Evolutionary conservation across 2,888 invertebrate species (phyloP).

Genomic region (Bhutanitis thaidina): DNA sequence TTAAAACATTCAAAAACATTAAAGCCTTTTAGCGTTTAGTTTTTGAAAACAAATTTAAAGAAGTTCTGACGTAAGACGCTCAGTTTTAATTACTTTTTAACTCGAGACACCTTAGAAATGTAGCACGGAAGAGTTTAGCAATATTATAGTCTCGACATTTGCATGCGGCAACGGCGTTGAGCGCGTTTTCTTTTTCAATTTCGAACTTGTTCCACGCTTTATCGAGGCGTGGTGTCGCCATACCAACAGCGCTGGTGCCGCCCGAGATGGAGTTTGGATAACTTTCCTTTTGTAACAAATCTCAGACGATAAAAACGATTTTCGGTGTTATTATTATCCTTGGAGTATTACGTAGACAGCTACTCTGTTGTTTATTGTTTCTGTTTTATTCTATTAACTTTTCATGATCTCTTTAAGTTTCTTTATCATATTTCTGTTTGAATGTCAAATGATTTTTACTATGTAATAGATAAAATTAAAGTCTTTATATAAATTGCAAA

Average conservation of each 20-base stretch:
- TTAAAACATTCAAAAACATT: no score
- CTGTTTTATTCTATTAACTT: no score
- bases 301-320: neutral
- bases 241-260: constrained; percentile 31
- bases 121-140: constrained; percentile 38
- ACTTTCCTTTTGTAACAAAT: neutral
- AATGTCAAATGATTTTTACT: no score
- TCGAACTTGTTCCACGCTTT: constrained; percentile 63
- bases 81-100: constrained; percentile 18
- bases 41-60: neutral
- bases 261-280: neutral
- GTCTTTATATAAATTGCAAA: no score
- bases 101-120: constrained; percentile 21
- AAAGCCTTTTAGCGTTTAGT: no score
- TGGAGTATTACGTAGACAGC: neutral
- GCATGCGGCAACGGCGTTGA: constrained; percentile 47
- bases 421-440: no score
- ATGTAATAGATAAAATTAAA: no score
- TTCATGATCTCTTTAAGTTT: no score
- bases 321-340: neutral
- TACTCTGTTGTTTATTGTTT: no score
- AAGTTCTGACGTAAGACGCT: neutral
- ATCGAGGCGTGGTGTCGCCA: constrained; percentile 57
- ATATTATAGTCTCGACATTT: constrained; percentile 57
- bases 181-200: constrained; percentile 71